Evolutionary conservation across 2,797 vertebrate species (phyloP).

Genomic region (Cercopithecus hamlyni): DNA sequence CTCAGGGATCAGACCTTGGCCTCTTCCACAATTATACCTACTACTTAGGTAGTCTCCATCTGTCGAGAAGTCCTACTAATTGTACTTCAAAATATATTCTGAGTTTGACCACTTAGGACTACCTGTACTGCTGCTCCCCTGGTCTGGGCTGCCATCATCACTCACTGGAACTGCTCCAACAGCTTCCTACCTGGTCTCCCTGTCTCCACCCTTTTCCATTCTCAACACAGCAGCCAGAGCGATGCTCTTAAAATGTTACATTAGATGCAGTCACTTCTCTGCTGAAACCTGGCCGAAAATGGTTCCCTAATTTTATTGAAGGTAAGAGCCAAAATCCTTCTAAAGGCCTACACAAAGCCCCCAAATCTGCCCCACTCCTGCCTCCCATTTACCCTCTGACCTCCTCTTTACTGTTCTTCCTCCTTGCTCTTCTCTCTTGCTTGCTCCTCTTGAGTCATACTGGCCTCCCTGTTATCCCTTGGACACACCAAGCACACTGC

Average conservation of each 20-base stretch:
- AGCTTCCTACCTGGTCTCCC: neutral
- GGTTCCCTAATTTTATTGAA: neutral
- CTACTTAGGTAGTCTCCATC: neutral
- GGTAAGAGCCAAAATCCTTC: neutral
- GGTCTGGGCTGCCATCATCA: neutral
- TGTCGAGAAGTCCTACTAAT: neutral
- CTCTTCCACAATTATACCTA: neutral
- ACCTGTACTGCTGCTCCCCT: neutral
- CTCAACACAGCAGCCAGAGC: neutral
- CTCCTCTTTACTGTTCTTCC: neutral
- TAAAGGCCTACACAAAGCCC: neutral
- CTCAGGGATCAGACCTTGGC: neutral
- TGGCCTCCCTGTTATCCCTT: neutral
- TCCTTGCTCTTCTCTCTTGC: neutral
- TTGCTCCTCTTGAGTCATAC: neutral
- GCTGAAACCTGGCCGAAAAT: neutral
- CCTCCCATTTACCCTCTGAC: neutral
- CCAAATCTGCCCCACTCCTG: neutral
- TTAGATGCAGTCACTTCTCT: neutral
- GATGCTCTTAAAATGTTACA: slow-evolving; percentile 14
- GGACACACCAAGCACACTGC: neutral
- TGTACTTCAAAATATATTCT: neutral
- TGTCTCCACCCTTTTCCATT: neutral
- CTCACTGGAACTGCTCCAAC: neutral
- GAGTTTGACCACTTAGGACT: neutral